A percentile compares a stretch with the other conserved stretches of the same genome.
phyloP scores from a whole-genome alignment of 2,797 vertebrate genomes.

The Myiotriccus ornatus region DNA sequence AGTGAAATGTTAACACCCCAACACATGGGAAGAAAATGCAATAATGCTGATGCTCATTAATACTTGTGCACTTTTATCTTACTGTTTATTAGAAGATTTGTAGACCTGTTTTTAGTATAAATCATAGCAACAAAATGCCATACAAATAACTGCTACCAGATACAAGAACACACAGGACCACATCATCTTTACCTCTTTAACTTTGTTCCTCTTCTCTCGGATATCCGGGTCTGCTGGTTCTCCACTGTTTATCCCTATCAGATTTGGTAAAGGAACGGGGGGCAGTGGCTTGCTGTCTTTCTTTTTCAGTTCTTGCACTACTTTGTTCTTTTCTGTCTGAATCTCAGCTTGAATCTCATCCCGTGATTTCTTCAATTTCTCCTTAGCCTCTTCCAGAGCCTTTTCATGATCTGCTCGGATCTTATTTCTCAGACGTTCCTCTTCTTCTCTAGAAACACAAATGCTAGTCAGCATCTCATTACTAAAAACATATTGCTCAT shows the following conservation, averaged over 20 bases:
- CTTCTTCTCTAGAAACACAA: conserved; percentile 87
- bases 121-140: background rate
- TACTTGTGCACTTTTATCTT: background rate
- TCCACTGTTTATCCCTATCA: conserved; percentile 88
- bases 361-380: conserved; percentile 93
- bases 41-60: background rate
- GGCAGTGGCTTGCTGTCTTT: conserved; percentile 89
- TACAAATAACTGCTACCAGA: background rate
- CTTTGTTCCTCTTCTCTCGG: conserved; percentile 93
- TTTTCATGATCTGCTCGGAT: conserved; percentile 97
- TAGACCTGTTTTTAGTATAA: background rate
- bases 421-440: conserved; percentile 95
- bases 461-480: conserved; percentile 28
- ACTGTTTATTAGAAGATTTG: background rate
- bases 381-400: conserved; percentile 95
- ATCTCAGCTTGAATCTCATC: conserved; percentile 94
- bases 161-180: background rate
- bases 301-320: conserved; percentile 89
- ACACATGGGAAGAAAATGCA: background rate
- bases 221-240: conserved; percentile 87
- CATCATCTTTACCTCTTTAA: conserved; percentile 88
- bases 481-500: background rate
- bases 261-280: conserved; percentile 90
- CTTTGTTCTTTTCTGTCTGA: conserved; percentile 94
- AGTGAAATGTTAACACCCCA: background rate